phyloP scores from a whole-genome alignment of 2,888 invertebrate species.

The Nephrotoma flavescens region DNA sequence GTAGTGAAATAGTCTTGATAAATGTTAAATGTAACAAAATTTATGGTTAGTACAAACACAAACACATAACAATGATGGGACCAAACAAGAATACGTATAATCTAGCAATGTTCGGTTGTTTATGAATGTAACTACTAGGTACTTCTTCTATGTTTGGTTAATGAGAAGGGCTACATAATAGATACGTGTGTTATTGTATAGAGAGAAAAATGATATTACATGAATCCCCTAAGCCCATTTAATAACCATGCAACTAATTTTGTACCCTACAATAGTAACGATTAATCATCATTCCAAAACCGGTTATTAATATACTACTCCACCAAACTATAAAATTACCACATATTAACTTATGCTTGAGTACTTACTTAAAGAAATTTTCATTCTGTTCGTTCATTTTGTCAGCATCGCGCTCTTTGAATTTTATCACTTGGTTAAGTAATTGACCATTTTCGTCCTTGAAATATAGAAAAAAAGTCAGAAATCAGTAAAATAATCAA shows the following conservation, averaged over 20 bases:
- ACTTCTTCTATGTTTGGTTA: not conserved
- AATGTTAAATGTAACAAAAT: constrained; percentile 16
- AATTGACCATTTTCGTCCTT: constrained; percentile 78
- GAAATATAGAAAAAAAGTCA: constrained; percentile 22
- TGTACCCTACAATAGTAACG: too few relatives aligned
- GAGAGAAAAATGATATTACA: not conserved
- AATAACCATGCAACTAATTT: too few relatives aligned
- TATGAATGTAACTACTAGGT: too few relatives aligned
- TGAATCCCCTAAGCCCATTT: too few relatives aligned
- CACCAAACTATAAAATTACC: not conserved
- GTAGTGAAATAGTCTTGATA: constrained; percentile 18
- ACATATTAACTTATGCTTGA: not conserved
- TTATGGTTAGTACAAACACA: constrained; percentile 15
- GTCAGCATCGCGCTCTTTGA: constrained; percentile 90
- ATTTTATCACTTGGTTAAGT: constrained; percentile 74
- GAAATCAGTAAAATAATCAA: not conserved
- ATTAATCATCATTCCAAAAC: too few relatives aligned
- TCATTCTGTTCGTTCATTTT: constrained; percentile 96
- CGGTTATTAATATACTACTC: not conserved
- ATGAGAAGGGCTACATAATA: not conserved
- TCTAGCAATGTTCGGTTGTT: not conserved
- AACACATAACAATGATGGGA: not conserved
- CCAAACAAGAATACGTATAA: not conserved
- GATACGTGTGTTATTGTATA: not conserved
- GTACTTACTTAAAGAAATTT: constrained; percentile 67